Base-by-base conservation (phyloP, 2,797 vertebrate genomes). In the Anguilla pacifica region DNA sequence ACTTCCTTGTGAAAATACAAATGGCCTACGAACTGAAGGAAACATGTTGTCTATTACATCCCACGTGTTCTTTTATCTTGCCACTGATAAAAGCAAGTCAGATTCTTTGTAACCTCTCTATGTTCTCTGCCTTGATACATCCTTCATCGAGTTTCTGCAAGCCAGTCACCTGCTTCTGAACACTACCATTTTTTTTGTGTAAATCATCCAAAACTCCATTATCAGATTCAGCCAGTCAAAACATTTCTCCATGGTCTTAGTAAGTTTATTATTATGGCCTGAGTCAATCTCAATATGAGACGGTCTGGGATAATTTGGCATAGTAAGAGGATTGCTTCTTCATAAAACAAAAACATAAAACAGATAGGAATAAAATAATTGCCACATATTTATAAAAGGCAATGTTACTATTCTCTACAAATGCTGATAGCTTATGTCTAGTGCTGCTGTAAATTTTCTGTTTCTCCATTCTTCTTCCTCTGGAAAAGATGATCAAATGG, bases 201-300 rank as follows among this genome's bases (percentile, higher is more conserved):
- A 79, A 43, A 79, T 79, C 74, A 79, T 79, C 39, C 74, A 17
- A 10, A 43, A 35, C 35, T 46, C 19, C 35, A 79, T 43, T 43
- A 79, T 79, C 17, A 79, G 74, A 46, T 79, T 43, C 74, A 79
- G 74, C 31, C 74, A 46, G 35, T 79, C 74, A 43, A 79, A 79
- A 43, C 74, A 79, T 79, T 79, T 79, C 13, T 79, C 39, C 35
- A 22, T 79, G 13, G 35, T 79, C 74, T 39, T 35, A 79, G 35
- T 22, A 17, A 43, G 35, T 79, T 79, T 15, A 79, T 9, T 19
- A 43, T 79, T 79, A 79, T 79, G 35, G 39, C 31, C 15, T 79
- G 13, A 79, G 35, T 79, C 35, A 46, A 46, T 46, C 35, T 79
- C 74, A 43, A 19, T 19, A 46, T 19, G 17, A 6, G 4, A 17